Percentiles rank a stretch among this genome's conserved stretches.
These are phyloP conservation scores for Tursiops truncatus DNA, from an alignment of 2,113 vertebrate genomes.

Conservation along the genomic window DNA sequence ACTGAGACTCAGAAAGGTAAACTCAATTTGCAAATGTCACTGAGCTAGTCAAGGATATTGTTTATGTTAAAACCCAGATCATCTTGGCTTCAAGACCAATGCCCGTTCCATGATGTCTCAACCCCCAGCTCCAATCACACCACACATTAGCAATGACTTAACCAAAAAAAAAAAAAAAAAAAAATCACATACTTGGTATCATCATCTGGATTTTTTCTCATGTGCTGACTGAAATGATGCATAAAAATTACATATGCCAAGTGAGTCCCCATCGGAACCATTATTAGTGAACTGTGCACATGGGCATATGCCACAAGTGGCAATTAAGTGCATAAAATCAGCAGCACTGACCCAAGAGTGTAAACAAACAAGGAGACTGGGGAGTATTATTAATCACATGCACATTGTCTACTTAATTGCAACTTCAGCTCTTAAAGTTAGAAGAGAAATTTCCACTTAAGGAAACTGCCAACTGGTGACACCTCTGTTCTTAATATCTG, in stretches of 20 bases:
- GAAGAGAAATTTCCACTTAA: constrained; percentile 27
- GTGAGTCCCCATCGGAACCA: neutral
- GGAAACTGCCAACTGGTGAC: neutral
- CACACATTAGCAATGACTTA: neutral
- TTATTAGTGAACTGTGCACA: constrained; percentile 13
- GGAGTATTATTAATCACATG: constrained; percentile 14
- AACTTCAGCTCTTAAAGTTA: neutral
- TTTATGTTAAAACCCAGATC: neutral
- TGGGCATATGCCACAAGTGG: constrained; percentile 11
- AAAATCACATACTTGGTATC: neutral
- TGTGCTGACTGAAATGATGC: constrained; percentile 26
- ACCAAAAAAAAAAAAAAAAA: neutral
- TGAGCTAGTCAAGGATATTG: neutral
- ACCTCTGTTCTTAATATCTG: neutral
- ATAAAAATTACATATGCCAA: constrained; percentile 36
- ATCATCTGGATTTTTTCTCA: neutral
- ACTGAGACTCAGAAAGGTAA: neutral
- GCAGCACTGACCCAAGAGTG: constrained; percentile 20
- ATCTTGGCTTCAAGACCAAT: neutral
- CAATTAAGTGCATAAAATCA: constrained; percentile 54
- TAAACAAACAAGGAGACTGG: constrained; percentile 23
- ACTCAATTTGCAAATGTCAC: neutral
- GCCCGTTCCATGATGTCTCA: neutral
- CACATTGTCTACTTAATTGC: constrained; percentile 17
- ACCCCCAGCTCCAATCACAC: neutral